Evolutionary conservation across 2,888 invertebrate species (phyloP).

Genomic region (Melipona beecheii): DNA sequence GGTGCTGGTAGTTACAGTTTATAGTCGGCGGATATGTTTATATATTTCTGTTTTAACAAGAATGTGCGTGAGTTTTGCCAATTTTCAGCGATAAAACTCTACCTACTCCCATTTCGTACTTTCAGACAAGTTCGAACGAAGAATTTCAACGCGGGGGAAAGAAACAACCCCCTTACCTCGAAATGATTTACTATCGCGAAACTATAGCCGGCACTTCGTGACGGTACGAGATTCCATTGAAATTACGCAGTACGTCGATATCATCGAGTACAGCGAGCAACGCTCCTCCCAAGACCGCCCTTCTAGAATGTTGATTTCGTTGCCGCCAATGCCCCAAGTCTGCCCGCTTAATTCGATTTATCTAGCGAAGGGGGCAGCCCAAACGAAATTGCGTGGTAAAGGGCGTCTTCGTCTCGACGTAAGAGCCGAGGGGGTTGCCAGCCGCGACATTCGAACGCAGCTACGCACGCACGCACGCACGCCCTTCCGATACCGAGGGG

Average conservation of each 20-base stretch:
- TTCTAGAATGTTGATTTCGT: constrained; percentile 63
- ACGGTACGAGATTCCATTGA: neutral
- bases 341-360: constrained; percentile 71
- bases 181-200: neutral
- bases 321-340: constrained; percentile 59
- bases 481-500: constrained; percentile 25
- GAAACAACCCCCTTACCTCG: neutral
- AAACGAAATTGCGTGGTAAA: constrained; percentile 64
- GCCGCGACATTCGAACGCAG: constrained; percentile 50
- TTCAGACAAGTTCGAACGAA: no score
- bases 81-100: no score
- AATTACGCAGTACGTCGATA: neutral
- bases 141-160: no score
- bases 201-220: neutral
- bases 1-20: no score
- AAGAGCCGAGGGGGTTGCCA: constrained; percentile 58
- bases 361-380: constrained; percentile 43
- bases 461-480: constrained; percentile 24
- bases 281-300: constrained; percentile 40
- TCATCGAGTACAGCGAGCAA: neutral
- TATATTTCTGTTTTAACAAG: no score
- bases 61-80: no score
- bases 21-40: no score
- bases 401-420: constrained; percentile 54
- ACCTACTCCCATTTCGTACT: no score